Conservation (phyloP, 2,113 vertebrate genomes). For the Montifringilla adamsi region DNA sequence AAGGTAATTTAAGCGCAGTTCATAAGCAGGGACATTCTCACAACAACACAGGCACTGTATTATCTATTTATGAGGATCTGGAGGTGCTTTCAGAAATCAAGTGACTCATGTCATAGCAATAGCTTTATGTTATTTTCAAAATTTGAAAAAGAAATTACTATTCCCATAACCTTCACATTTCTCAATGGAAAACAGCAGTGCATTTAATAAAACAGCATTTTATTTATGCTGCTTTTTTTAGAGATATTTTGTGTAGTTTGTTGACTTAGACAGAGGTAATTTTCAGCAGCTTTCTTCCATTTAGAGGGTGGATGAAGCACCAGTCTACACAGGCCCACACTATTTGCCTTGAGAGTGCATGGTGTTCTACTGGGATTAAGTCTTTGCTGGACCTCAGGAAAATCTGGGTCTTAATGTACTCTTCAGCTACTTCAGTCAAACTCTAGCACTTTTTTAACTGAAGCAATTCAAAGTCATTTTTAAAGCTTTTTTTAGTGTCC, state of each 20-base stretch:
- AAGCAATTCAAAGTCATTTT: slow-evolving; percentile 46
- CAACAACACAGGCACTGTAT: slow-evolving; percentile 43
- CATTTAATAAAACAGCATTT: background rate
- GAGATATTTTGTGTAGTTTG: background rate
- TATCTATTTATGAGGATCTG: slow-evolving; percentile 55
- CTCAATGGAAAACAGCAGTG: background rate
- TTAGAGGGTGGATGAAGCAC: background rate
- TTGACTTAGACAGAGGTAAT: background rate
- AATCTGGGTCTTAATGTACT: slow-evolving; percentile 33
- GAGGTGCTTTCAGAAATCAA: slow-evolving; percentile 31
- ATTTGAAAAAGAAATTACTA: background rate
- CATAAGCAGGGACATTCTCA: slow-evolving; percentile 48
- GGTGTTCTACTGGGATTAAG: background rate
- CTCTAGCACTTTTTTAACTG: background rate
- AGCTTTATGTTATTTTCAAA: slow-evolving; percentile 5
- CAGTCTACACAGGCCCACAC: background rate
- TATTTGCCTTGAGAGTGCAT: background rate
- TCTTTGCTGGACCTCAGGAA: background rate
- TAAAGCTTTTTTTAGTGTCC: slow-evolving; percentile 26
- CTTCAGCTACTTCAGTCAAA: slow-evolving; percentile 17
- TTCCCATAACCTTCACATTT: background rate
- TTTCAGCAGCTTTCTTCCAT: background rate
- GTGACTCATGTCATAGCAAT: background rate
- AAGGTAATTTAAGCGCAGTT: slow-evolving; percentile 69
- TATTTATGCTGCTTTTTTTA: background rate